These are phyloP conservation scores for Scelioninae gen. 1 DNA, from an alignment of 2,888 invertebrate species.

Conservation along the genomic window DNA sequence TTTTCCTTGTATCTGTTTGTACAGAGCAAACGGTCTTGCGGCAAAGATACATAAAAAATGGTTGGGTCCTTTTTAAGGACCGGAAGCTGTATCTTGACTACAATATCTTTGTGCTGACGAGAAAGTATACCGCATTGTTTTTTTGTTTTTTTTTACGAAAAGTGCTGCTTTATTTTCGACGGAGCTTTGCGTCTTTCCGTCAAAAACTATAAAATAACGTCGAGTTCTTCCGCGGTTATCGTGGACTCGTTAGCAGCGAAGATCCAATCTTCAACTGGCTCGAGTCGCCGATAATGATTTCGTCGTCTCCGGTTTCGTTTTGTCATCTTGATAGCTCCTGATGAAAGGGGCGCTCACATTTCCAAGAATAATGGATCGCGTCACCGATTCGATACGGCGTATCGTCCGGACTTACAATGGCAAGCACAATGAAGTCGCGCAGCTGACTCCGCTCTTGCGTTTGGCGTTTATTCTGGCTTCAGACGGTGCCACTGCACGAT, in stretches of 20 bases:
- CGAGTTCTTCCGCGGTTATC: constrained; percentile 27
- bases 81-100: constrained; percentile 65
- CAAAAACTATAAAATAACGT: constrained; percentile 60
- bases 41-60: constrained; percentile 64
- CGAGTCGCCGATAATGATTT: constrained; percentile 36
- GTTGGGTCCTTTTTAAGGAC: constrained; percentile 60
- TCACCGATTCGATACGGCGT: constrained; percentile 22
- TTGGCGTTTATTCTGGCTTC: constrained; percentile 91
- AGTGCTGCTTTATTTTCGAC: constrained; percentile 56
- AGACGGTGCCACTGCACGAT: constrained; percentile 98
- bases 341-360: constrained; percentile 33
- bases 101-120: constrained; percentile 63
- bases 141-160: too few relatives aligned
- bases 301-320: constrained; percentile 52
- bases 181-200: constrained; percentile 53
- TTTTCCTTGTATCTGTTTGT: not conserved
- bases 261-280: not conserved
- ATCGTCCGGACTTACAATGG: constrained; percentile 50
- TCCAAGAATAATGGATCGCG: constrained; percentile 31
- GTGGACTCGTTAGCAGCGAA: constrained; percentile 14
- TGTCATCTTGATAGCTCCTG: constrained; percentile 33
- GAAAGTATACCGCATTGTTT: constrained; percentile 54
- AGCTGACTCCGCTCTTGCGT: constrained; percentile 33
- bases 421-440: constrained; percentile 57
- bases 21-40: constrained; percentile 31